Evolutionary conservation across 2,888 invertebrate genomes (phyloP).

Genomic region (Stenichneumon culpator): DNA sequence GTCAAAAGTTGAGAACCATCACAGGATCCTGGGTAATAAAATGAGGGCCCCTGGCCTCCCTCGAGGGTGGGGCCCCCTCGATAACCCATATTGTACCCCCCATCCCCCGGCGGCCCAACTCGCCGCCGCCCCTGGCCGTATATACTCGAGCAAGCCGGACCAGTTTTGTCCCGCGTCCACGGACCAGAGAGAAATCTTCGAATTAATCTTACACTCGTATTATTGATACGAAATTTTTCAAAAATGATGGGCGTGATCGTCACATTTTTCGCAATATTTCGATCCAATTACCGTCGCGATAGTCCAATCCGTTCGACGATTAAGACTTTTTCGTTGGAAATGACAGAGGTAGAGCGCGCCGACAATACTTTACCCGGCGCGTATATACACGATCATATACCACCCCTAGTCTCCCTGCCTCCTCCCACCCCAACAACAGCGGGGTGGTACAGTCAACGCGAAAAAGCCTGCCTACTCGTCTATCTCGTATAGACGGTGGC

Average conservation of each 20-base stretch:
- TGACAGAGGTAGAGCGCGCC: constrained; percentile 83
- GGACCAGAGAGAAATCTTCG: constrained; percentile 81
- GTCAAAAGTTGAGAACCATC: constrained; percentile 82
- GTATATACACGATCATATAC: constrained; percentile 85
- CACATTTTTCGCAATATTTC: constrained; percentile 80
- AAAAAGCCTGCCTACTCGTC: constrained; percentile 75
- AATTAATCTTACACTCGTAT: constrained; percentile 67
- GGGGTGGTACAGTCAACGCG: constrained; percentile 84
- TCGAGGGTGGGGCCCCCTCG: constrained; percentile 82
- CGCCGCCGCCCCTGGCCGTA: constrained; percentile 84
- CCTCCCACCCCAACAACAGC: constrained; percentile 84
- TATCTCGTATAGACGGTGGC: constrained; percentile 75
- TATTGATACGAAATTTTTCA: constrained; percentile 76
- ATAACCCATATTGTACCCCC: constrained; percentile 85
- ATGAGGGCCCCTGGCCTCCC: constrained; percentile 85
- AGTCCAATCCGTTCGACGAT: constrained; percentile 58
- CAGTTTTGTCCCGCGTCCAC: constrained; percentile 82
- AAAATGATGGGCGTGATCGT: constrained; percentile 80
- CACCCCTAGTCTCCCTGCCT: constrained; percentile 84
- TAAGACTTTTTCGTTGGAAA: constrained; percentile 77
- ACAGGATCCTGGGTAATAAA: constrained; percentile 83
- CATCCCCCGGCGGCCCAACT: constrained; percentile 69
- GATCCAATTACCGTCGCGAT: constrained; percentile 69
- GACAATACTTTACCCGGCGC: constrained; percentile 84
- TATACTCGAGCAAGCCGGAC: constrained; percentile 83